Conservation (phyloP, 2,797 vertebrate species). For the Epinephelus malabaricus region DNA sequence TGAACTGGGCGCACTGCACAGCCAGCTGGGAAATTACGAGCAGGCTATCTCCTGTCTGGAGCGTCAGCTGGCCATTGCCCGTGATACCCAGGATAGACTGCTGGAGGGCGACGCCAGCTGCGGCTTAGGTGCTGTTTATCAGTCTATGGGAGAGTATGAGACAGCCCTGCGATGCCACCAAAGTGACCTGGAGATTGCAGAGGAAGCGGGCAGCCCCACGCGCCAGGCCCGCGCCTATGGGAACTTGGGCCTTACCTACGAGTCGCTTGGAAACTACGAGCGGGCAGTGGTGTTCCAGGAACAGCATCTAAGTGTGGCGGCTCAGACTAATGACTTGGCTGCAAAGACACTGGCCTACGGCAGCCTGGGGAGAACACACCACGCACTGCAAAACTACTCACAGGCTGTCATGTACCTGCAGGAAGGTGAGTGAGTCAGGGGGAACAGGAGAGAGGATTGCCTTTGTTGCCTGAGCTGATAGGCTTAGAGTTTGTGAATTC, state of each 20-base stretch:
- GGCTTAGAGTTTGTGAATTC: constrained; percentile 81
- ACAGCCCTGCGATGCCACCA: constrained; percentile 96
- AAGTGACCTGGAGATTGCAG: constrained; percentile 95
- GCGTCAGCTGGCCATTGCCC: constrained; percentile 94
- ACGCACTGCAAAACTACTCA: constrained; percentile 97
- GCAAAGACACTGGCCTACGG: constrained; percentile 98
- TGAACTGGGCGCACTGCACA: constrained; percentile 96
- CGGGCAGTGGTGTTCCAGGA: constrained; percentile 97
- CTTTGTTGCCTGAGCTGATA: constrained; percentile 79
- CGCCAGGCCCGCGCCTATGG: constrained; percentile 95
- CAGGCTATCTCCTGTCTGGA: constrained; percentile 98
- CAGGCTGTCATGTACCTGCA: constrained; percentile 99
- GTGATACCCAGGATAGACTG: constrained; percentile 88
- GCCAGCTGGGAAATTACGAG: constrained; percentile 97
- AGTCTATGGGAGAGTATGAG: constrained; percentile 96
- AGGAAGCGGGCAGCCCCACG: constrained; percentile 88
- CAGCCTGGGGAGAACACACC: constrained; percentile 97
- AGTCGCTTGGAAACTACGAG: constrained; percentile 96
- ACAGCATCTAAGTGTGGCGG: constrained; percentile 97
- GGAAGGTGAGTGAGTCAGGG: constrained; percentile 80
- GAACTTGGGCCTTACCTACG: constrained; percentile 96
- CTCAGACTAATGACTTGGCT: constrained; percentile 95
- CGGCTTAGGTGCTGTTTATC: constrained; percentile 93
- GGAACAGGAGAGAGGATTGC: constrained; percentile 62
- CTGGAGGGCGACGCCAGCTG: constrained; percentile 96